phyloP scores from a whole-genome alignment of 2,888 invertebrate genomes.

The Polydrusus cervinus region DNA sequence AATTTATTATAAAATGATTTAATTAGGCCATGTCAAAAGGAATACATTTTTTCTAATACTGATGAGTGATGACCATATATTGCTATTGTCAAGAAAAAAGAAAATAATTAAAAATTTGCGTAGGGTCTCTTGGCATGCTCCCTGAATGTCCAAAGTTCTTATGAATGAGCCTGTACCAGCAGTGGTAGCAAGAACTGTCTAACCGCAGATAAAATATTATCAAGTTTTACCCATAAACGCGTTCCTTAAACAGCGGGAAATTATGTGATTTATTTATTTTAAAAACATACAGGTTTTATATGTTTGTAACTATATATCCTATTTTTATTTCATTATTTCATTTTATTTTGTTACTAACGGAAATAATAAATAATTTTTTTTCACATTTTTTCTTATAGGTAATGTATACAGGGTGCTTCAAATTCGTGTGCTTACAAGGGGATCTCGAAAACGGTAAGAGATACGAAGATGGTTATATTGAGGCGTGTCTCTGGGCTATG shows the following conservation, averaged over 20 bases:
- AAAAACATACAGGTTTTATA: conserved; percentile 40
- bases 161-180: conserved; percentile 48
- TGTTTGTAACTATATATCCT: conserved; percentile 41
- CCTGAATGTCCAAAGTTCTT: conserved; percentile 37
- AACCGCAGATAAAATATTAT: conserved; percentile 65
- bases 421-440: too few relatives aligned
- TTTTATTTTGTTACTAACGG: conserved; percentile 23
- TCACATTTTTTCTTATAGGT: neutral
- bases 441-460: too few relatives aligned
- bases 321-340: conserved; percentile 30
- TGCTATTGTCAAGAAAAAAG: neutral
- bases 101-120: conserved; percentile 53
- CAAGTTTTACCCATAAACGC: conserved; percentile 66
- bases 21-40: too few relatives aligned
- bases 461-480: too few relatives aligned
- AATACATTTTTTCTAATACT: neutral
- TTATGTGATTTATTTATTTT: conserved; percentile 53
- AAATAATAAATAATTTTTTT: conserved; percentile 27
- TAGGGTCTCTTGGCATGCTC: too few relatives aligned
- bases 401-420: too few relatives aligned
- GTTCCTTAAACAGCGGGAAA: conserved; percentile 67
- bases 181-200: conserved; percentile 66
- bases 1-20: too few relatives aligned
- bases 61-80: neutral
- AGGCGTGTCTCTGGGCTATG: too few relatives aligned